Base-by-base conservation (phyloP, 2,888 invertebrate genomes). In the Chaetoderma sp. region DNA sequence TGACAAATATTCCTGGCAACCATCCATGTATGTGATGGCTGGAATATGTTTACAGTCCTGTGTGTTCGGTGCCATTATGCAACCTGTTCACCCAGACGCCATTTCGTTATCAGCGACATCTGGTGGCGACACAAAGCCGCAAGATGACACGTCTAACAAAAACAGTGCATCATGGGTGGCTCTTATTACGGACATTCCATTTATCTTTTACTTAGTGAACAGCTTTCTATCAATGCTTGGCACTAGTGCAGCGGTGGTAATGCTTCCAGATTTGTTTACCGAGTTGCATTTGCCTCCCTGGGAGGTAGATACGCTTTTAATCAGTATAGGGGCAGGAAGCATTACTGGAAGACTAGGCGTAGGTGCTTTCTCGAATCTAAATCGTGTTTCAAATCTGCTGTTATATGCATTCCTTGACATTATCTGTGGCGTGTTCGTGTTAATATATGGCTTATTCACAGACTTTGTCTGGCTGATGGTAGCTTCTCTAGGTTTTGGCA, bases 21-120 rank as follows among this genome's bases (percentile, higher is more conserved):
- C 52, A 13, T 52, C 52, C 10, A n/a, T 52, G 28, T 52, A 52
- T 33, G 23, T 52, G 28, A 33, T 52, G 21, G 52, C 52, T n/a
- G 52, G 52, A 21, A 52, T 52, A 4, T 52, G 32, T 30, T 32
- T 52, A n/a, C 28, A 52, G 4, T 32, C 52, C 10, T 52, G 52
- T 30, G 52, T 52, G 27, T 16, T 33, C 1, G 52, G 52, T 18
- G 32, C 52, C 16, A n/a, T 52, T 4, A 28, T 52, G 28, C 27
- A 21, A 3, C 52, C 52, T 1, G 52, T 52, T n/a, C n/a, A n/a
- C n/a, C n/a, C n/a, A n/a, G n/a, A n/a, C n/a, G n/a, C n/a, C n/a
- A n/a, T n/a, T n/a, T n/a, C n/a, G n/a, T n/a, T n/a, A n/a, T n/a
- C n/a, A n/a, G n/a, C n/a, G n/a, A n/a, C n/a, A n/a, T n/a, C n/a